A percentile compares a stretch with the other conserved stretches of the same genome.
phyloP scores from a whole-genome alignment of 2,888 invertebrate species.

The Hydraecia micacea region DNA sequence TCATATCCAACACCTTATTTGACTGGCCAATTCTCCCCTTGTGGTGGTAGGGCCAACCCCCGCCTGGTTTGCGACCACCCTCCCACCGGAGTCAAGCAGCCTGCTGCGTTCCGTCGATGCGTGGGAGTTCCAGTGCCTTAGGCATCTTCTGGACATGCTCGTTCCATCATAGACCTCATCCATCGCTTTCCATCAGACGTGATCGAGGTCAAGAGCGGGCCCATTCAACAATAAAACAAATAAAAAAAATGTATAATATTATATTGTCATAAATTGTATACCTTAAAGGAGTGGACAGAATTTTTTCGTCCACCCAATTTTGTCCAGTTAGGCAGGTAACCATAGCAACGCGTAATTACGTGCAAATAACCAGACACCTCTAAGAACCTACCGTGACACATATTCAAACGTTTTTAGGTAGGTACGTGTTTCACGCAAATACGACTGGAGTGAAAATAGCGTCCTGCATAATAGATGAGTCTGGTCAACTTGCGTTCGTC shows the following conservation, averaged over 20 bases:
- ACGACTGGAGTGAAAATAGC: conserved; percentile 31
- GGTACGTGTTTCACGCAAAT: conserved; percentile 20
- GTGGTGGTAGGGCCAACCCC: too few relatives aligned
- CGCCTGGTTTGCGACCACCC: too few relatives aligned
- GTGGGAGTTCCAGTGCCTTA: too few relatives aligned
- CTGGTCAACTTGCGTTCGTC: conserved; percentile 46
- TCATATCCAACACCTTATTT: too few relatives aligned
- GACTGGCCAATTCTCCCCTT: too few relatives aligned
- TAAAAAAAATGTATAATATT: neutral
- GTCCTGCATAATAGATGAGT: conserved; percentile 34
- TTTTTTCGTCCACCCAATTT: neutral
- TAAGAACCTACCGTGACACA: conserved; percentile 7
- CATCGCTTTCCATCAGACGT: too few relatives aligned
- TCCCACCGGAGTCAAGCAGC: too few relatives aligned
- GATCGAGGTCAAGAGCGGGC: too few relatives aligned
- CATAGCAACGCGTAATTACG: neutral
- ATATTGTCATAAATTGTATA: neutral
- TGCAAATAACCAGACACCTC: conserved; percentile 3
- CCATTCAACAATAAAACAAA: too few relatives aligned
- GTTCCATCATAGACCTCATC: too few relatives aligned
- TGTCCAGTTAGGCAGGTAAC: neutral
- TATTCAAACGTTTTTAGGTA: conserved; percentile 18
- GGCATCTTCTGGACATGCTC: too few relatives aligned
- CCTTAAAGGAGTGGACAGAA: neutral
- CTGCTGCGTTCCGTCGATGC: too few relatives aligned